phyloP scores from a whole-genome alignment of 1,140 invertebrate species.

The Polypedilum vanderplanki region DNA sequence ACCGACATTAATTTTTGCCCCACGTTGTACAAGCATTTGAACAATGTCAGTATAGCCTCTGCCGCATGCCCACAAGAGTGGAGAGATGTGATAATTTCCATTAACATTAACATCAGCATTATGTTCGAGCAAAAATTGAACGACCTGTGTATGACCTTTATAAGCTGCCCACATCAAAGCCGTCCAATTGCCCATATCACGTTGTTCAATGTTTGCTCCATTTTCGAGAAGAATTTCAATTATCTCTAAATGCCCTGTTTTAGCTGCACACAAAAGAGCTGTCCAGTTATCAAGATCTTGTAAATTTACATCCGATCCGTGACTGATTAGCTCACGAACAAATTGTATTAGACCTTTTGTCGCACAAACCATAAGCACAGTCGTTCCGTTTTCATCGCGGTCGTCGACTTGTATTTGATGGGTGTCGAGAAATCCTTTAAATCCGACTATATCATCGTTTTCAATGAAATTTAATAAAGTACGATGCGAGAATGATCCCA shows the following conservation, averaged over 20 bases:
- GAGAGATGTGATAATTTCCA: slow-evolving; percentile 84
- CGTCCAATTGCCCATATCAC: slow-evolving; percentile 95
- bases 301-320: slow-evolving; percentile 83
- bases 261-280: slow-evolving; percentile 80
- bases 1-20: slow-evolving; percentile 85
- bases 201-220: slow-evolving; percentile 80
- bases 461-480: slow-evolving; percentile 70
- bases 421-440: slow-evolving; percentile 73
- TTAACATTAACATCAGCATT: slow-evolving; percentile 92
- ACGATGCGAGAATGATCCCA: slow-evolving; percentile 78
- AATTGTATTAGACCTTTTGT: slow-evolving; percentile 71
- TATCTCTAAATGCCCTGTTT: slow-evolving; percentile 79
- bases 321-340: slow-evolving; percentile 72
- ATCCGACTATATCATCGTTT: slow-evolving; percentile 68
- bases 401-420: slow-evolving; percentile 79
- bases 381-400: slow-evolving; percentile 88
- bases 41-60: slow-evolving; percentile 82
- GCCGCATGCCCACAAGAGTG: slow-evolving; percentile 89
- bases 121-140: slow-evolving; percentile 71
- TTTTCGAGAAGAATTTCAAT: slow-evolving; percentile 78
- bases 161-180: slow-evolving; percentile 97
- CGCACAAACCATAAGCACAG: slow-evolving; percentile 82
- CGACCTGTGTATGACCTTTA: slow-evolving; percentile 76
- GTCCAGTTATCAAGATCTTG: slow-evolving; percentile 93
- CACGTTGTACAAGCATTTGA: slow-evolving; percentile 68